A percentile compares a stretch with the other conserved stretches of the same genome.
Evolutionary conservation across 1,140 invertebrate species (phyloP).

Genomic region (Drosophila micromelanica): DNA sequence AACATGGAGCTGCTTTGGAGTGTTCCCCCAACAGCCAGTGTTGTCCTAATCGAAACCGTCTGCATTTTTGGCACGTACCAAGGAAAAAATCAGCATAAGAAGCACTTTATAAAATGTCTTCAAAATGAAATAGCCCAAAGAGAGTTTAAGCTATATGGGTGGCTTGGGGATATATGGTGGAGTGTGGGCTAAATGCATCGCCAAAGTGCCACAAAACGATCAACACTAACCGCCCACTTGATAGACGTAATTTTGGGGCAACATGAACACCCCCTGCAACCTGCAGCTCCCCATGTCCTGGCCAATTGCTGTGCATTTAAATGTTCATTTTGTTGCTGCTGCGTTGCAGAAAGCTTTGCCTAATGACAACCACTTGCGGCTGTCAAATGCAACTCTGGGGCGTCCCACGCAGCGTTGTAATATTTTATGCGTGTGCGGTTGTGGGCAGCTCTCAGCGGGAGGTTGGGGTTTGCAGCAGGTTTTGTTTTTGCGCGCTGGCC

Average conservation of each 20-base stretch:
- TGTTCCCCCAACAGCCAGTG: no score
- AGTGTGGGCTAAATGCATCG: constrained; percentile 33
- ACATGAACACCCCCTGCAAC: constrained; percentile 6
- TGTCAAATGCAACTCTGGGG: constrained; percentile 77
- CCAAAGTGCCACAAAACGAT: constrained; percentile 73
- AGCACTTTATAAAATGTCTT: constrained; percentile 53
- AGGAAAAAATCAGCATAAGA: constrained; percentile 61
- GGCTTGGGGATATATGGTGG: background rate
- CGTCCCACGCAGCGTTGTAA: constrained; percentile 65
- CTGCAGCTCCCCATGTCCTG: background rate
- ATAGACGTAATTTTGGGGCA: constrained; percentile 67
- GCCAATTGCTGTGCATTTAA: constrained; percentile 76
- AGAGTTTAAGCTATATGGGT: constrained; percentile 1
- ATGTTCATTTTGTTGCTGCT: constrained; percentile 73
- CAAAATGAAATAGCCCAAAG: constrained; percentile 47
- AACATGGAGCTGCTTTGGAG: background rate
- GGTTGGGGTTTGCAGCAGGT: constrained; percentile 1
- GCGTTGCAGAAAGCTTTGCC: constrained; percentile 39
- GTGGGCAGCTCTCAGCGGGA: background rate
- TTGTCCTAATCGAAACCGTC: constrained; percentile 37
- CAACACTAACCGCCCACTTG: constrained; percentile 71
- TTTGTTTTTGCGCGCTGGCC: constrained; percentile 44
- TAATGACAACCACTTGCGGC: constrained; percentile 81
- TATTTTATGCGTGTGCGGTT: constrained; percentile 66
- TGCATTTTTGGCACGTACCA: constrained; percentile 53